These are phyloP conservation scores for Eriosoma lanigerum DNA, from an alignment of 1,140 invertebrate species.

Conservation along the genomic window DNA sequence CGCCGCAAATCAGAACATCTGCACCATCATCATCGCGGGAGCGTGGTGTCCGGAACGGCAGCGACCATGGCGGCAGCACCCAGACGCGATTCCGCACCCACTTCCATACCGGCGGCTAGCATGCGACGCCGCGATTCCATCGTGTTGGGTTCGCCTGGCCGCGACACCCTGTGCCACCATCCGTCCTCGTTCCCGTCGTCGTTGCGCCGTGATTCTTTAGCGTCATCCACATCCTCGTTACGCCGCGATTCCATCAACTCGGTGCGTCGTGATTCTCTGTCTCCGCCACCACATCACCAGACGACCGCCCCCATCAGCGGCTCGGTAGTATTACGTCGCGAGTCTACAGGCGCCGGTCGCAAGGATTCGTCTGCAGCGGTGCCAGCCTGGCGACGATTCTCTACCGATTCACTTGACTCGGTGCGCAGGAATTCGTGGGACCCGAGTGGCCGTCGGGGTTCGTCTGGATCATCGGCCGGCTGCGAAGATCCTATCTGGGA, in stretches of 20 bases:
- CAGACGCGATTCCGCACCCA: constrained; percentile 60
- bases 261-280: constrained; percentile 9
- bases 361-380: constrained; percentile 54
- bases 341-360: constrained; percentile 6
- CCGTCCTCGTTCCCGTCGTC: constrained; percentile 69
- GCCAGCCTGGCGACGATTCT: constrained; percentile 63
- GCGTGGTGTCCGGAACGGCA: constrained; percentile 53
- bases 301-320: neutral
- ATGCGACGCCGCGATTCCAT: constrained; percentile 60
- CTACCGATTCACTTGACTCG: constrained; percentile 71
- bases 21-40: constrained; percentile 57
- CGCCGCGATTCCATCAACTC: constrained; percentile 34
- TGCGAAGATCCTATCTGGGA: constrained; percentile 63
- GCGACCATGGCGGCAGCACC: constrained; percentile 55
- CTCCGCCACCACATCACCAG: neutral
- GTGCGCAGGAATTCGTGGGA: constrained; percentile 70
- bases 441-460: constrained; percentile 63
- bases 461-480: constrained; percentile 62
- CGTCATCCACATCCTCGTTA: constrained; percentile 52
- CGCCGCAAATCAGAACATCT: constrained; percentile 62
- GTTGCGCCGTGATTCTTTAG: constrained; percentile 59
- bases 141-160: constrained; percentile 53
- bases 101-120: constrained; percentile 52
- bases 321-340: constrained; percentile 22
- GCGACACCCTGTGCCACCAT: constrained; percentile 58